A percentile compares a stretch with the other conserved stretches of the same genome.
These are phyloP conservation scores for Epistrophella euchroma DNA, from an alignment of 2,888 invertebrate species.

Conservation along the genomic window DNA sequence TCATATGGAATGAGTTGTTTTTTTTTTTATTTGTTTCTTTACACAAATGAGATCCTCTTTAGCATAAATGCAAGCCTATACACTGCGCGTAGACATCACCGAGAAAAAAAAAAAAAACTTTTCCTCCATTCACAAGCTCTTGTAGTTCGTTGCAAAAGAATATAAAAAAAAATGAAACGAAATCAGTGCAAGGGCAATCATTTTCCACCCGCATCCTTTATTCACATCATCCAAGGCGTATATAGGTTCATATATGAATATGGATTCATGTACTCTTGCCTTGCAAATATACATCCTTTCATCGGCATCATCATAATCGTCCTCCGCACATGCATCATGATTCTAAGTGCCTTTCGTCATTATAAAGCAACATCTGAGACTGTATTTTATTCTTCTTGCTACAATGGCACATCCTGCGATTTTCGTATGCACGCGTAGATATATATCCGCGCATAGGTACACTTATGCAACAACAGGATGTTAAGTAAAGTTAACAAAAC, in stretches of 20 bases:
- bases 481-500: slow-evolving; percentile 76
- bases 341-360: slow-evolving; percentile 75
- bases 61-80: slow-evolving; percentile 54
- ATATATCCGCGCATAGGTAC: slow-evolving; percentile 42
- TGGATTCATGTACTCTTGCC: slow-evolving; percentile 23
- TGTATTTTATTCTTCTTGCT: slow-evolving; percentile 73
- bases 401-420: slow-evolving; percentile 73
- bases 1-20: slow-evolving; percentile 35
- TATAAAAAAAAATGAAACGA: slow-evolving; percentile 34
- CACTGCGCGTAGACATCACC: slow-evolving; percentile 10
- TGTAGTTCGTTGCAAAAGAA: slow-evolving; percentile 42
- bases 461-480: slow-evolving; percentile 69
- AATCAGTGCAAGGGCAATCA: slow-evolving; percentile 72
- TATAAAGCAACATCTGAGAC: slow-evolving; percentile 74
- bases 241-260: neutral
- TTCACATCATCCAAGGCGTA: slow-evolving; percentile 40
- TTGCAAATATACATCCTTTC: slow-evolving; percentile 51
- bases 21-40: neutral
- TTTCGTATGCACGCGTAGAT: slow-evolving; percentile 47
- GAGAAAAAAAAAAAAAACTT: slow-evolving; percentile 35
- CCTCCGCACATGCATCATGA: slow-evolving; percentile 72
- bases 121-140: slow-evolving; percentile 40
- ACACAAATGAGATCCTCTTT: slow-evolving; percentile 69
- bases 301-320: slow-evolving; percentile 74
- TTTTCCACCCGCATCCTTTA: slow-evolving; percentile 67